A percentile compares a stretch with the other conserved stretches of the same genome.
These are phyloP conservation scores for Dromaius novaehollandiae DNA, from an alignment of 2,113 vertebrate genomes.

Conservation along the genomic window DNA sequence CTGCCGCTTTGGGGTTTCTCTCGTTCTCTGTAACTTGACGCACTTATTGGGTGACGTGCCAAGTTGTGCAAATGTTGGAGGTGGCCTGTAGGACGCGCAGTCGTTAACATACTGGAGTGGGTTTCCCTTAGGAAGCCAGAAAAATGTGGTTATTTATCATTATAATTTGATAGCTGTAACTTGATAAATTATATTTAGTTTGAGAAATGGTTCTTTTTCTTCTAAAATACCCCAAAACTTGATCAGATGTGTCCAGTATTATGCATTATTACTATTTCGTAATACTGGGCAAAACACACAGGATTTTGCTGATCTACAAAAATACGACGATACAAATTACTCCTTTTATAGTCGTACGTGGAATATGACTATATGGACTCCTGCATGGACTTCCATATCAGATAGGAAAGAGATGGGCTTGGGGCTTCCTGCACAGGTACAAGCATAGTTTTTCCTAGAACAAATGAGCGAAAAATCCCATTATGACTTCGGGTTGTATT, in stretches of 20 bases:
- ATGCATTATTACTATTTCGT: background rate
- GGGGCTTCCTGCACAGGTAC: background rate
- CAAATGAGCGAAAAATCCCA: background rate
- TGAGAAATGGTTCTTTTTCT: background rate
- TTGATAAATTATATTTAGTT: background rate
- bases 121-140: background rate
- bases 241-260: background rate
- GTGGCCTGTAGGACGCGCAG: background rate
- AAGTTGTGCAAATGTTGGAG: background rate
- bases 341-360: background rate
- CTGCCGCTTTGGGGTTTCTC: background rate
- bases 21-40: background rate
- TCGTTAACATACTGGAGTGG: background rate
- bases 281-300: background rate
- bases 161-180: background rate
- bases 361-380: background rate
- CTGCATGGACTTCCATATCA: background rate
- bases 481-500: constrained; percentile 11
- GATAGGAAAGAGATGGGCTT: background rate
- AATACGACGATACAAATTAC: background rate
- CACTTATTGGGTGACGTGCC: background rate
- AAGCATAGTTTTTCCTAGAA: constrained; percentile 10
- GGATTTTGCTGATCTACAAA: background rate
- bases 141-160: background rate
- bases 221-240: background rate